These are phyloP conservation scores for Penaeus monodon DNA, from an alignment of 2,888 invertebrate species.

Conservation along the genomic window DNA sequence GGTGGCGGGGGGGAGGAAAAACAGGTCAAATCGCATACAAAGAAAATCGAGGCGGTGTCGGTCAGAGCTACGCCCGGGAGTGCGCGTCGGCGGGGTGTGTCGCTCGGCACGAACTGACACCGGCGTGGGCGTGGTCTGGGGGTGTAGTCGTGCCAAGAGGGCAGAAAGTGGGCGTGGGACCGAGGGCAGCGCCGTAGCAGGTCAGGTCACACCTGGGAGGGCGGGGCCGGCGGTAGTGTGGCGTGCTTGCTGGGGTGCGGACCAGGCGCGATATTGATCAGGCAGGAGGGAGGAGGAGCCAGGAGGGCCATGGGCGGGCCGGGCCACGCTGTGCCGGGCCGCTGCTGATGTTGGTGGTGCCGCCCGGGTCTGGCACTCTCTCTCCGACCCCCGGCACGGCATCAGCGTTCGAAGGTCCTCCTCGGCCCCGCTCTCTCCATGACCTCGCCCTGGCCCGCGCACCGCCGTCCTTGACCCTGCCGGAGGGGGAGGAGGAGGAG, in stretches of 20 bases:
- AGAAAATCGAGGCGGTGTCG: neutral
- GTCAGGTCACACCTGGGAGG: constrained; percentile 16
- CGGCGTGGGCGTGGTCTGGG: too few relatives aligned
- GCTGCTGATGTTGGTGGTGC: constrained; percentile 10
- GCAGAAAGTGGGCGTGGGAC: too few relatives aligned
- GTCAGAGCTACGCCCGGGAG: neutral
- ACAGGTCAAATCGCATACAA: neutral
- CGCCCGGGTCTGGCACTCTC: constrained; percentile 20
- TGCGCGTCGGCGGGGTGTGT: neutral
- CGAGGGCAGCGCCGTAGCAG: neutral
- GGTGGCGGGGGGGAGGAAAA: neutral
- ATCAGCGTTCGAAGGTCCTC: too few relatives aligned
- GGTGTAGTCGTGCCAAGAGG: too few relatives aligned
- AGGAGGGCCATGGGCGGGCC: constrained; percentile 13
- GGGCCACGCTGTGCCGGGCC: too few relatives aligned
- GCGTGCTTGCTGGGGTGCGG: constrained; percentile 30
- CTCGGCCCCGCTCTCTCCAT: constrained; percentile 1
- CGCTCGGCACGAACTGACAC: too few relatives aligned
- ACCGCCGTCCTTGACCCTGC: constrained; percentile 13
- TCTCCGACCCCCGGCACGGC: constrained; percentile 12
- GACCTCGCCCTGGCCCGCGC: constrained; percentile 11
- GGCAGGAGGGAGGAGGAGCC: constrained; percentile 32
- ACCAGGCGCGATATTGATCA: constrained; percentile 21
- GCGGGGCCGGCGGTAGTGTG: constrained; percentile 3
- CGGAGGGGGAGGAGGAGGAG: constrained; percentile 24